phyloP scores from a whole-genome alignment of 2,113 vertebrate genomes.

The Prietella phreatophila region DNA sequence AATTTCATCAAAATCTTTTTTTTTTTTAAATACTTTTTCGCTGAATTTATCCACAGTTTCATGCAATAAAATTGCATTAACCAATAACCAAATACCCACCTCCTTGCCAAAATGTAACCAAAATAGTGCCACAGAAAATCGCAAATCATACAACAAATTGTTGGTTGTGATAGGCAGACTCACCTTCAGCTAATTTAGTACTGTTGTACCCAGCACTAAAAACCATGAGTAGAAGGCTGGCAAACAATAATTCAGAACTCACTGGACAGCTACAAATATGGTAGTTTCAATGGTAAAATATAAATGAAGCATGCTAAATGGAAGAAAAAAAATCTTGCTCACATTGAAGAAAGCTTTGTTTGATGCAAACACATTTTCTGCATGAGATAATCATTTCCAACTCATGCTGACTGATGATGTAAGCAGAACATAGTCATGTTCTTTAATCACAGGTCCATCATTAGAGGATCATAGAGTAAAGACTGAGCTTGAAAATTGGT shows the following conservation, averaged over 20 bases:
- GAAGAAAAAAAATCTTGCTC: background rate
- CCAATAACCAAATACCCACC: too few relatives aligned
- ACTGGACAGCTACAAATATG: background rate
- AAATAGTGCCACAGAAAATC: background rate
- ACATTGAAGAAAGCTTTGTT: background rate
- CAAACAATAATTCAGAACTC: background rate
- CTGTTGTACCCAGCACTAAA: background rate
- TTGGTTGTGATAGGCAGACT: too few relatives aligned
- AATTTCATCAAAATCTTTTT: too few relatives aligned
- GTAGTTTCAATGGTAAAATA: background rate
- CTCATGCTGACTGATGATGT: background rate
- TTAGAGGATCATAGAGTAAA: background rate
- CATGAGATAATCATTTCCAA: background rate
- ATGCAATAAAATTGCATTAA: too few relatives aligned
- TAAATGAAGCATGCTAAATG: background rate
- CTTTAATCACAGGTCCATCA: background rate
- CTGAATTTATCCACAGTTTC: too few relatives aligned
- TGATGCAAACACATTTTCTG: background rate
- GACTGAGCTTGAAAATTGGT: background rate
- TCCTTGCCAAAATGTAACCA: background rate
- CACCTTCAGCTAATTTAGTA: too few relatives aligned
- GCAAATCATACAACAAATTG: too few relatives aligned
- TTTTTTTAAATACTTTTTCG: too few relatives aligned
- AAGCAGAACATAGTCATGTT: background rate
- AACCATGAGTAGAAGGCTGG: background rate